Conservation (phyloP, 2,113 vertebrate species). For the Triplophysa siluroides region DNA sequence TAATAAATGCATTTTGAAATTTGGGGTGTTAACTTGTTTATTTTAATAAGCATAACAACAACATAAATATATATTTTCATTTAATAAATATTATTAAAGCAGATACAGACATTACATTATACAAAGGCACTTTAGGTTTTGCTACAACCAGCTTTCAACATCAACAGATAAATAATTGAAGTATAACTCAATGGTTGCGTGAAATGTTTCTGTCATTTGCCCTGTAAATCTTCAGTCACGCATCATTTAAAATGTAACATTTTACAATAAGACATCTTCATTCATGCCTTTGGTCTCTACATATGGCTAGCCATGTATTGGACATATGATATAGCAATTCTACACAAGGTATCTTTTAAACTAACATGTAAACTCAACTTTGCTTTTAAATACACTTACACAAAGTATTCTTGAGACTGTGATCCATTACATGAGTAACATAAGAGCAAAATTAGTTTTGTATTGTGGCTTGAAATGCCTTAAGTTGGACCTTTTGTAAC, state of each 20-base stretch:
- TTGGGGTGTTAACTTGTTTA: background rate
- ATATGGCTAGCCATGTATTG: background rate
- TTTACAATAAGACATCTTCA: background rate
- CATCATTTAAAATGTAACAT: background rate
- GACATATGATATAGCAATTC: background rate
- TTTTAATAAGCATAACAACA: background rate
- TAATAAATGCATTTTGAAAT: slow-evolving; percentile 46
- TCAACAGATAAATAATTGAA: background rate
- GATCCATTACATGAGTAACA: slow-evolving; percentile 1
- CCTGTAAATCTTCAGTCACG: background rate
- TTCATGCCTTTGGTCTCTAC: background rate
- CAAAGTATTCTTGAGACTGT: slow-evolving; percentile 7
- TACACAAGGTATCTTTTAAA: background rate
- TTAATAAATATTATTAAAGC: slow-evolving; percentile 35
- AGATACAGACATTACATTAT: slow-evolving; percentile 17
- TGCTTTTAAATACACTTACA: background rate
- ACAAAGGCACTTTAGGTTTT: slow-evolving; percentile 18
- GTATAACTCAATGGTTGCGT: no score
- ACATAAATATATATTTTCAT: slow-evolving; percentile 11
- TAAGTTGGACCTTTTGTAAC: background rate
- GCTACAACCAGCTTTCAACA: background rate
- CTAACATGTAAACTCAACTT: slow-evolving; percentile 24
- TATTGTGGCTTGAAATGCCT: background rate
- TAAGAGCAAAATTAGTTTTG: background rate
- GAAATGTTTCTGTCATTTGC: background rate